Base-by-base conservation (phyloP, 2,888 invertebrate genomes). In the Tetropium fuscum region DNA sequence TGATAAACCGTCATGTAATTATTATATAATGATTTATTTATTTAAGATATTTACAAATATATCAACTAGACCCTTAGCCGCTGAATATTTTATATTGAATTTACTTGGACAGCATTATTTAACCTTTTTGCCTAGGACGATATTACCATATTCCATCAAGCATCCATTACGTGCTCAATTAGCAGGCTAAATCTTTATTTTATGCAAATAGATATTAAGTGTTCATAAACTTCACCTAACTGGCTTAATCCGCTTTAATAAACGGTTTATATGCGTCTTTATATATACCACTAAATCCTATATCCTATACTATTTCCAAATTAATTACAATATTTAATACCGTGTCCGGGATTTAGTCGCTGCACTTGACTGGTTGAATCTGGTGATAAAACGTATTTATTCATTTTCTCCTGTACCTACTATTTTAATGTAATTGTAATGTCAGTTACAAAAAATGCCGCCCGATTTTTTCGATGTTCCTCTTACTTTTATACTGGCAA, bases 171-270 rank as follows among this genome's bases (percentile, higher is more conserved):
- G 44, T 45, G 49, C 57, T 40, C 57, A 67, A 63, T 64, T 64
- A 63, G 64, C 59, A 54, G 41, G 40, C 49, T 53, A 60, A 63
- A 68, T 65, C 64, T 65, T 64, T 63, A 65, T 65, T 68, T 56
- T 61, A 68, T 63, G 64, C 64, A 68, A 68, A 68, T 62, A 56
- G 47, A 59, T 49, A 61, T 55, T 44, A 63, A 63, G 58, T 54
- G 58, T 32, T 53, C 58, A 66, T 66, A 66, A 66, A 66, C 45
- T 51, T 45, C 58, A 66, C 55, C 57, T 63, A 60, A 53, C 38
- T 40, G 45, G 44, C 10, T 30, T 51, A 51, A 51, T 51, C 51
- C 40, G 51, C 51, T 40, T 51, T 40, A 51, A 34, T 51, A 51
- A 51, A 51, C 51, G 51, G 51, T 40, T 51, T 51, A 51, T 40